Base-by-base conservation (phyloP, 2,113 vertebrate species). In the Hemichromis elongatus region DNA sequence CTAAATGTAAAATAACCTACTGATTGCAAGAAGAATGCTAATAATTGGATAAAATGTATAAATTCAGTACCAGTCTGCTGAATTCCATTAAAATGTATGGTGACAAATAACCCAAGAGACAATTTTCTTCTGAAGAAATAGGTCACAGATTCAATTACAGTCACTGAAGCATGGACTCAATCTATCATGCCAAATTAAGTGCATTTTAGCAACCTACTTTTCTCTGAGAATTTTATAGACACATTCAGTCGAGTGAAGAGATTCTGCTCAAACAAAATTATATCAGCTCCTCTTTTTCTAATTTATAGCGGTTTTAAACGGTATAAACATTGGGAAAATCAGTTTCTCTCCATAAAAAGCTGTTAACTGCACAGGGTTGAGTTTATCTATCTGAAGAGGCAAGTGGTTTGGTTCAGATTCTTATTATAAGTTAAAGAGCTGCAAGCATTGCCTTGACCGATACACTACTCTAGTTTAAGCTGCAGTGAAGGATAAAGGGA, bases 151-250 rank as follows among this genome's bases (percentile, higher is more conserved):
- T 99, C 98, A 99, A 99, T 99, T 99, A 99, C 98, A 99, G 97
- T 96, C 98, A 98, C 96, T 98, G 98, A 99, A 98, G 98, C 98
- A 97, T 99, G 97, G 97, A 99, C 98, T 98, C 99, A 99, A 99
- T 99, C 99, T 99, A 99, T 99, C 99, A 99, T 99, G 98, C 97
- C 98, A 99, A 99, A 99, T 99, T 99, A 99, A 99, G 98, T 99
- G 97, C 97, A 97, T 99, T 99, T 99, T 99, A 99, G 98, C 98
- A 99, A 99, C 98, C 98, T 99, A 99, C 97, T 98, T 99, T 99
- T 98, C 98, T 97, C 97, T 97, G 96, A 96, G 97, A 98, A 98
- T 99, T 98, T 98, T 99, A 99, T 98, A 97, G 97, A 99, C 98
- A 98, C 96, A 97, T 98, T 97, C 96, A 96, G 96, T 96, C 95